Percentiles rank a stretch among this genome's conserved stretches.
phyloP scores from a whole-genome alignment of 2,797 vertebrate genomes.

The Leptatherina wallacei region DNA sequence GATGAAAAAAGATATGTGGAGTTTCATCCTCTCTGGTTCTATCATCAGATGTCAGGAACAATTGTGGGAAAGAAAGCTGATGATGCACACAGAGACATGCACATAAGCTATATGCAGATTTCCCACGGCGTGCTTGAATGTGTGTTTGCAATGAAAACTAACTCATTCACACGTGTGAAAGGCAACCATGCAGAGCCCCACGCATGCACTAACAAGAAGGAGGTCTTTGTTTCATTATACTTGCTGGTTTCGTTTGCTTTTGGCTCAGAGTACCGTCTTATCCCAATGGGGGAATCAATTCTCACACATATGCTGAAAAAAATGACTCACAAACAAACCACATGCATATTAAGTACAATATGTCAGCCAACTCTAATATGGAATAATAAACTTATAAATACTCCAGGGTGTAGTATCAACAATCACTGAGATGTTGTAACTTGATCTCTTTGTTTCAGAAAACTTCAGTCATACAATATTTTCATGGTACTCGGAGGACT shows the following conservation, averaged over 20 bases:
- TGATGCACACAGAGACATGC: slow-evolving; percentile 9
- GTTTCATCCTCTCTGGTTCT: slow-evolving; percentile 44
- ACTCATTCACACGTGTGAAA: slow-evolving; percentile 1
- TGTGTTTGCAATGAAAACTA: slow-evolving; percentile 14
- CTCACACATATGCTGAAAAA: background rate
- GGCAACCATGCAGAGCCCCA: background rate
- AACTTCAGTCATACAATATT: background rate
- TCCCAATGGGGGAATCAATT: slow-evolving; percentile 5
- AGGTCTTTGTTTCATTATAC: slow-evolving; percentile 49
- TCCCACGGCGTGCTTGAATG: slow-evolving; percentile 20
- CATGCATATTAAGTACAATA: background rate
- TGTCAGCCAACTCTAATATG: background rate
- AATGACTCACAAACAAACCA: slow-evolving; percentile 8
- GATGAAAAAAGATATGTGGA: background rate
- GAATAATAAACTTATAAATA: background rate
- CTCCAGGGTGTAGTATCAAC: too few relatives aligned
- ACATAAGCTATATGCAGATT: background rate
- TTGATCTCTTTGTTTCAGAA: background rate
- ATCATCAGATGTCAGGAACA: slow-evolving; percentile 42
- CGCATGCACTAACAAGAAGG: slow-evolving; percentile 8
- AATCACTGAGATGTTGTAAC: background rate
- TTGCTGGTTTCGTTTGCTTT: slow-evolving; percentile 38
- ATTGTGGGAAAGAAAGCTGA: background rate
- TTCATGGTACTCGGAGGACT: background rate
- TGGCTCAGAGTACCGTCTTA: slow-evolving; percentile 37